Evolutionary conservation across 2,888 invertebrate species (phyloP).

Genomic region (Drosophila subquinaria): DNA sequence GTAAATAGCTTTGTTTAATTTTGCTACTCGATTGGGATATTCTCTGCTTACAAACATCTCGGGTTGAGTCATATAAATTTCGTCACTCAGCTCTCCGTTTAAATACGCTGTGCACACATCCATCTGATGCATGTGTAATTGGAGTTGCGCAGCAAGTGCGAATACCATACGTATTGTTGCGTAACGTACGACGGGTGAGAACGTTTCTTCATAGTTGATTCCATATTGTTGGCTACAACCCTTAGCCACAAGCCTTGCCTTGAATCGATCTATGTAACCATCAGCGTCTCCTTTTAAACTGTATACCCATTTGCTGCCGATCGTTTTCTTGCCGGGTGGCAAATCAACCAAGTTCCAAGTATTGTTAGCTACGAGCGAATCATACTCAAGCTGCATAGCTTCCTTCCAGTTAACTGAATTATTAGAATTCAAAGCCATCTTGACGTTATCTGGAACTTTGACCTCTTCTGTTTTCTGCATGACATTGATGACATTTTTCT

Average conservation of each 20-base stretch:
- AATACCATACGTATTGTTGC: slow-evolving; percentile 55
- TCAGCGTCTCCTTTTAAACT: slow-evolving; percentile 6
- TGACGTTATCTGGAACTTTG: no score
- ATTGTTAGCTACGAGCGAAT: neutral
- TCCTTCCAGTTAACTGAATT: slow-evolving; percentile 5
- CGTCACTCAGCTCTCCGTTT: neutral
- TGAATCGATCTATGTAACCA: slow-evolving; percentile 35
- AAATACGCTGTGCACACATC: slow-evolving; percentile 8
- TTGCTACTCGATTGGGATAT: slow-evolving; percentile 44
- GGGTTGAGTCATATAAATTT: slow-evolving; percentile 28
- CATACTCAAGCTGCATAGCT: slow-evolving; percentile 4
- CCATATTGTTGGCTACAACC: slow-evolving; percentile 45
- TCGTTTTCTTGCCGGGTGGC: slow-evolving; percentile 10
- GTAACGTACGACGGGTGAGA: slow-evolving; percentile 50
- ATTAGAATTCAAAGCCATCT: neutral
- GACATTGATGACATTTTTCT: slow-evolving; percentile 1
- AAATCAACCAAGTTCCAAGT: slow-evolving; percentile 6
- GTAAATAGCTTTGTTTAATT: slow-evolving; percentile 42
- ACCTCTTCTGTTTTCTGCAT: no score
- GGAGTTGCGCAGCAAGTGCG: slow-evolving; percentile 35
- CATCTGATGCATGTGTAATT: slow-evolving; percentile 45
- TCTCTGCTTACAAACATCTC: slow-evolving; percentile 31
- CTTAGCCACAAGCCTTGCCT: slow-evolving; percentile 49
- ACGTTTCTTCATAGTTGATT: slow-evolving; percentile 45
- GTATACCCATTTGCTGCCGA: slow-evolving; percentile 14